A percentile compares a stretch with the other conserved stretches of the same genome.
Evolutionary conservation across 2,888 invertebrate genomes (phyloP).

Genomic region (Magallana nippona): DNA sequence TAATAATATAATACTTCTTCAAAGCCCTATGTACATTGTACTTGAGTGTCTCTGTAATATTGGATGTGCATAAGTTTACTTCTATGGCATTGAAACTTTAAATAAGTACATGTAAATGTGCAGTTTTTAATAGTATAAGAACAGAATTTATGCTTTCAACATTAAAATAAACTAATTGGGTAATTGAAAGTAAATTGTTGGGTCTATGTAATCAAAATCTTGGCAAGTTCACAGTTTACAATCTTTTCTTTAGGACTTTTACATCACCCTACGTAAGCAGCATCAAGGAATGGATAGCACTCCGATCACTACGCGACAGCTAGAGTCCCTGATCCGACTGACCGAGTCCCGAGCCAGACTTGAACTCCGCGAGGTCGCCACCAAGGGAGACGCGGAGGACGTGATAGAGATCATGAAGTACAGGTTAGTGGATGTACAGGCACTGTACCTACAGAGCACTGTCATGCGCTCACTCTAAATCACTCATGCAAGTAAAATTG

Average conservation of each 20-base stretch:
- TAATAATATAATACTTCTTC: background rate
- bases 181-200: no score
- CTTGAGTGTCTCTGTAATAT: background rate
- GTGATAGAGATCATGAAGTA: constrained; percentile 91
- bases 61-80: no score
- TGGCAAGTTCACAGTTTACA: background rate
- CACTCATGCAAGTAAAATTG: no score
- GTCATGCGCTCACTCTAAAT: background rate
- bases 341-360: constrained; percentile 91
- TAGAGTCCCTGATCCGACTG: constrained; percentile 92
- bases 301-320: constrained; percentile 93
- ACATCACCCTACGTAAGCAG: constrained; percentile 87
- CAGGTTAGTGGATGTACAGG: constrained; percentile 80
- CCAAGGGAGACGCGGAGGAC: constrained; percentile 89
- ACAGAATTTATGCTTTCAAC: no score
- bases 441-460: background rate
- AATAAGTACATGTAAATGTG: no score
- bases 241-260: constrained; percentile 85
- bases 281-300: constrained; percentile 86
- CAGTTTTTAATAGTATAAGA: no score
- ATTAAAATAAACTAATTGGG: no score
- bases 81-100: no score
- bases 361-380: constrained; percentile 91
- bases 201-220: background rate
- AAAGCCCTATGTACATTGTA: background rate